Evolutionary conservation across 2,888 invertebrate genomes (phyloP), one percentile per base, ranked within the genome.

Genomic region (Nomada ruficornis): DNA sequence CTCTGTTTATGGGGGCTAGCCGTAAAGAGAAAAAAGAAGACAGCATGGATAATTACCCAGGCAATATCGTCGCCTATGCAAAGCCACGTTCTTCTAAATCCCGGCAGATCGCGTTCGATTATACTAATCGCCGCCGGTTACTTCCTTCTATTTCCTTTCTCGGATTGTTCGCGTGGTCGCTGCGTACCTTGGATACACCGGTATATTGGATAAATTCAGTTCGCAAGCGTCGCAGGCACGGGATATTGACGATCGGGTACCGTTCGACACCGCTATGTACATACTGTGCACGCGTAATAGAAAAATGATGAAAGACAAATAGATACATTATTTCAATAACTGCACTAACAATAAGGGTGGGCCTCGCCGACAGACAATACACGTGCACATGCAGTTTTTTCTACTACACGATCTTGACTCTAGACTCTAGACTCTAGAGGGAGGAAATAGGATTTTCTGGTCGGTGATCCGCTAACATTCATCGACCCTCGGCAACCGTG

Each of bases 1-100:
- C 86, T 82, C 82, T 77, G 87, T 88, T 88, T 88, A 88, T 78
- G 87, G 78, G 80, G 63, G 74, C 29, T 60, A 47, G 77, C 80
- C 82, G 83, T 87, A 86, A 83, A 87, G 80, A 75, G 88, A 83
- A 85, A 88, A 87, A 88, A 85, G 85, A 85, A 84, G 86, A 80
- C 82, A 85, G 75, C 77, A 77, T 77, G 83, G 89, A 86, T 87
- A 89, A 89, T 89, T 89, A 86, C 84, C 86, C 76, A 71, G 72
- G 64, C 82, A 82, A 85, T 83, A 77, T 83, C 73, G 74, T 54
- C 76, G 67, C 60, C 79, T 62, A 70, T 71, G 82, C 74, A 86
- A 80, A 84, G 68, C 68, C 11, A 47, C 52, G 60, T 67, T 29
- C 26, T 52, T 69, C 50, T 55, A 23, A 59, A 69, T 69, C 64